phyloP scores from a whole-genome alignment of 1,140 invertebrate genomes.

The Aphidius gifuensis region DNA sequence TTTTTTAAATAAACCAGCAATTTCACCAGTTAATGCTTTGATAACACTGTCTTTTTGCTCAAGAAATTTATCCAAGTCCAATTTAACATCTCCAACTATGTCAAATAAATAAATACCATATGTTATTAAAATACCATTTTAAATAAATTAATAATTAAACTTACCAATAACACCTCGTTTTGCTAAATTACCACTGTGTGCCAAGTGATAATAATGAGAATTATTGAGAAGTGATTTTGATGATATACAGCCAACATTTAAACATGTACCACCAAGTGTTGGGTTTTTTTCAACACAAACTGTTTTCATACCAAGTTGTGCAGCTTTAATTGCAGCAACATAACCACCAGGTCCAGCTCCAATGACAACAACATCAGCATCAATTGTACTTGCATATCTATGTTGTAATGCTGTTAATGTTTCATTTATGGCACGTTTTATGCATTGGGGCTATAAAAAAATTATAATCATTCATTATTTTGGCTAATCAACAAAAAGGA shows the following conservation, averaged over 20 bases:
- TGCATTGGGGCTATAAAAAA: conserved; percentile 41
- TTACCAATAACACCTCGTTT: conserved; percentile 82
- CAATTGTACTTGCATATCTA: conserved; percentile 68
- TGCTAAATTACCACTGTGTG: conserved; percentile 81
- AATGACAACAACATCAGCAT: conserved; percentile 95
- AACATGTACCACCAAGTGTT: conserved; percentile 95
- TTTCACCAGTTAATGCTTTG: conserved; percentile 92
- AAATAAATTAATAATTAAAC: conserved; percentile 22
- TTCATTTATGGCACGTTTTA: conserved; percentile 44
- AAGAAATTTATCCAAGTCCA: conserved; percentile 91
- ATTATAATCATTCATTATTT: neutral
- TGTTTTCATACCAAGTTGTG: conserved; percentile 97
- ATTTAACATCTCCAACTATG: conserved; percentile 66
- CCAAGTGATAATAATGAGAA: conserved; percentile 97
- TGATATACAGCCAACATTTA: conserved; percentile 94
- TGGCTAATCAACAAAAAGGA: neutral
- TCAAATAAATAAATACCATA: neutral
- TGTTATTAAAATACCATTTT: conserved; percentile 7
- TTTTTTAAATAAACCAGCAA: conserved; percentile 94
- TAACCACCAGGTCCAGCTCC: conserved; percentile 98
- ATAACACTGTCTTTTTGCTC: conserved; percentile 85
- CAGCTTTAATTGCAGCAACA: conserved; percentile 98
- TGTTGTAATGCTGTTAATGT: conserved; percentile 42
- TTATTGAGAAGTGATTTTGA: conserved; percentile 95
- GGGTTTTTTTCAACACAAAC: conserved; percentile 94